phyloP scores from a whole-genome alignment of 2,888 invertebrate species.

The Agonopterix subpropinquella region DNA sequence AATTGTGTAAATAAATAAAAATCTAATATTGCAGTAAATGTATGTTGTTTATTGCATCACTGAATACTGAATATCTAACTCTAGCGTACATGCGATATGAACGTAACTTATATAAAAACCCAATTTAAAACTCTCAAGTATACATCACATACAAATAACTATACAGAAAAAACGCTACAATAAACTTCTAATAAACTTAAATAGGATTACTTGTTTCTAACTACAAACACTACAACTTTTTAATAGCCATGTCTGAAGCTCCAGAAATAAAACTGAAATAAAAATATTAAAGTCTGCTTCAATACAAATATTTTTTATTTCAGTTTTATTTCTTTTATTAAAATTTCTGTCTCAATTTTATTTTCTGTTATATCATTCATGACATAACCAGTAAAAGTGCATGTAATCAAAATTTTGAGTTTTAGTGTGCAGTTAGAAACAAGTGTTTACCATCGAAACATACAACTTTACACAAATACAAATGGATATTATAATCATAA shows the following conservation, averaged over 20 bases:
- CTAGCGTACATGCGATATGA: constrained; percentile 60
- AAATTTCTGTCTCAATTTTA: too few species aligned
- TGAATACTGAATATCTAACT: constrained; percentile 61
- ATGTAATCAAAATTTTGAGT: too few species aligned
- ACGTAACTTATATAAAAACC: constrained; percentile 32
- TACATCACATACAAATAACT: constrained; percentile 43
- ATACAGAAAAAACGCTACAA: constrained; percentile 47
- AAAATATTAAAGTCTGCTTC: too few species aligned
- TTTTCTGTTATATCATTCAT: too few species aligned
- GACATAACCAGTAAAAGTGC: too few species aligned
- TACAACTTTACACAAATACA: constrained; percentile 12
- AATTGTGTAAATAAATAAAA: neutral
- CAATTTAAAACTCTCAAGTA: constrained; percentile 39
- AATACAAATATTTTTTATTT: too few species aligned
- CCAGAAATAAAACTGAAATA: too few species aligned
- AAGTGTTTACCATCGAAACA: constrained; percentile 12
- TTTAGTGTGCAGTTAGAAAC: constrained; percentile 3
- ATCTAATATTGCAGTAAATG: constrained; percentile 23
- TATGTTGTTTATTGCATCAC: constrained; percentile 68
- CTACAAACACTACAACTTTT: neutral
- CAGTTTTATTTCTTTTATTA: too few species aligned
- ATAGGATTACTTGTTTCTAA: constrained; percentile 15
- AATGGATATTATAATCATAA: constrained; percentile 3
- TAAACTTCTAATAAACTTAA: constrained; percentile 53
- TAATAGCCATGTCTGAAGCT: too few species aligned